Conservation (phyloP, 2,888 invertebrate genomes). For the Pegoplata infirma region DNA sequence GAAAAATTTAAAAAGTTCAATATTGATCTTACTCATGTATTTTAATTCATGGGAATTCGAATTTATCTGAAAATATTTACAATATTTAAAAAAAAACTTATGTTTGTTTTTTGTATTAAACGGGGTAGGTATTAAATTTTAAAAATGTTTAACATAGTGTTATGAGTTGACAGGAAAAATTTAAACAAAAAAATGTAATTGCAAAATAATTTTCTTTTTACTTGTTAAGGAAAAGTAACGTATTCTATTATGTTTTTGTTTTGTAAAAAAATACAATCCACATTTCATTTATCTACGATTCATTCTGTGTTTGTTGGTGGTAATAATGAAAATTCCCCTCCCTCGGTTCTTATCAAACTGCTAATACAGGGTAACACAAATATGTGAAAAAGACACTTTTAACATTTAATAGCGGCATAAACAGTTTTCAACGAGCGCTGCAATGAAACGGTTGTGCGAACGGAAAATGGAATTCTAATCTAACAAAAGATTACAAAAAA, state of each 20-base stretch:
- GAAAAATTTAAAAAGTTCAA: no score
- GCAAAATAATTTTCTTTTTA: no score
- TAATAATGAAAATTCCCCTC: not conserved
- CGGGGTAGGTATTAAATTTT: no score
- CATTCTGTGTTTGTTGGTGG: constrained; percentile 14
- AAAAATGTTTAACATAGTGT: no score
- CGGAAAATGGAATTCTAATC: constrained; percentile 20
- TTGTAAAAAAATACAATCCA: constrained; percentile 5
- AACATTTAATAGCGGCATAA: constrained; percentile 20
- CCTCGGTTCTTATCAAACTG: not conserved
- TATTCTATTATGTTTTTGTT: not conserved
- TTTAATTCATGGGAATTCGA: no score
- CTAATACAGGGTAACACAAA: constrained; percentile 50
- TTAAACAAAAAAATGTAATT: no score
- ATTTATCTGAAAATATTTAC: no score
- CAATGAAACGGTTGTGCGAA: constrained; percentile 54
- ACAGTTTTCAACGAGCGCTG: constrained; percentile 57
- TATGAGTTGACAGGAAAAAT: no score
- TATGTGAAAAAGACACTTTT: not conserved
- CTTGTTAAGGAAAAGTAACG: not conserved
- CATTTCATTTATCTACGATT: constrained; percentile 30
- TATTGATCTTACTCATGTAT: no score
- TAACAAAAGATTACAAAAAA: not conserved
- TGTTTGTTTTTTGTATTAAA: no score
- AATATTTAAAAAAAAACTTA: no score